Evolutionary conservation across 2,113 vertebrate genomes (phyloP).

Genomic region (Cygnus buccinator): DNA sequence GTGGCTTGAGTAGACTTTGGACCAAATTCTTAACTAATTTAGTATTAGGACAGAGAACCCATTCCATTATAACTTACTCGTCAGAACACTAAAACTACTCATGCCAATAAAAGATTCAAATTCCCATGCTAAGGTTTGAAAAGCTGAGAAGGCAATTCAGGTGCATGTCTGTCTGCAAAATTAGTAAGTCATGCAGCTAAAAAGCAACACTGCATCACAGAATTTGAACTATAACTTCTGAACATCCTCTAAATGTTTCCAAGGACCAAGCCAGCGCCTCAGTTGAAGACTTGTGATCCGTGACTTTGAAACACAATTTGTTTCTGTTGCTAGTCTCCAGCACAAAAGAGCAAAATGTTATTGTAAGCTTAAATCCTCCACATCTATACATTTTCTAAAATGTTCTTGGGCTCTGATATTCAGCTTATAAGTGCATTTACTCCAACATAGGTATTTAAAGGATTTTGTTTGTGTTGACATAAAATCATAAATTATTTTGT

Average conservation of each 20-base stretch:
- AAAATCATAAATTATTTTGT: background rate
- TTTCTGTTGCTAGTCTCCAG: background rate
- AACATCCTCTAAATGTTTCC: background rate
- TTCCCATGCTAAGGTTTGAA: background rate
- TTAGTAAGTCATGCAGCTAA: background rate
- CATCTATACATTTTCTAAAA: background rate
- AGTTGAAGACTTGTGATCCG: background rate
- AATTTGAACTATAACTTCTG: background rate
- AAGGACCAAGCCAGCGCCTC: accelerated
- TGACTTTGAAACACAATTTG: background rate
- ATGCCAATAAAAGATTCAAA: background rate
- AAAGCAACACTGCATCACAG: background rate
- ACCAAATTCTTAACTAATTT: background rate
- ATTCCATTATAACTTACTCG: background rate
- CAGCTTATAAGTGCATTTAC: background rate
- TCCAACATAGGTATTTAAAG: background rate
- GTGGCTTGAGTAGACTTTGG: background rate
- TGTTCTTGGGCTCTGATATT: background rate
- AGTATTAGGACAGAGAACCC: background rate
- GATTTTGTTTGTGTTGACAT: background rate
- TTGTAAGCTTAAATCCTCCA: background rate
- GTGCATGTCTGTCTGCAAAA: background rate
- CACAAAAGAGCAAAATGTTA: background rate
- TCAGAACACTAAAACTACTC: background rate
- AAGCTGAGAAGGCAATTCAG: background rate